A percentile compares a stretch with the other conserved stretches of the same genome.
These are phyloP conservation scores for Drosophila busckii DNA, from an alignment of 1,140 invertebrate genomes.

Conservation along the genomic window DNA sequence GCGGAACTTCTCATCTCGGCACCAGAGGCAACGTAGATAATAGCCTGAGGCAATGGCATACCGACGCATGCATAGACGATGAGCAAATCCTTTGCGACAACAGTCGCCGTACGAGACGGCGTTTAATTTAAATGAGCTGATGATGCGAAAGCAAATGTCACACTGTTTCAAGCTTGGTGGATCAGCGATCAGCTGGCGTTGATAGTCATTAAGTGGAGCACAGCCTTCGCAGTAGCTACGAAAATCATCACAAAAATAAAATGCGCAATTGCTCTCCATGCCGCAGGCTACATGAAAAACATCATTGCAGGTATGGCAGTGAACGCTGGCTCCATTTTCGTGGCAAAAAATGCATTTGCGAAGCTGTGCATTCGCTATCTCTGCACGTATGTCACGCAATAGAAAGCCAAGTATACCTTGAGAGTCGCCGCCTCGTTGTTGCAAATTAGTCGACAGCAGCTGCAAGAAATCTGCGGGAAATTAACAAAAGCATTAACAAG, in stretches of 20 bases:
- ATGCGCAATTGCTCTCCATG: conserved; percentile 13
- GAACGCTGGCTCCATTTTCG: conserved; percentile 27
- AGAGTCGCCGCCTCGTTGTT: conserved; percentile 48
- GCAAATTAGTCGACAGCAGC: conserved; percentile 55
- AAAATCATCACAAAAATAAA: conserved; percentile 35
- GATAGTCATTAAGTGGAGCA: conserved; percentile 32
- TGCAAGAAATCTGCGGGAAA: background rate
- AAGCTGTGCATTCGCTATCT: conserved; percentile 16
- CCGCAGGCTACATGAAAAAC: conserved; percentile 49
- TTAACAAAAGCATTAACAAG: background rate
- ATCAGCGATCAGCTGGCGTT: conserved; percentile 4
- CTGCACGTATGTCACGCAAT: conserved; percentile 51
- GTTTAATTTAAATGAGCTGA: conserved; percentile 8
- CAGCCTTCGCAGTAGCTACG: conserved; percentile 40
- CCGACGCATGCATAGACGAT: conserved; percentile 46
- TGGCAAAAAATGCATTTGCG: conserved; percentile 42
- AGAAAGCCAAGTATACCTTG: conserved; percentile 61
- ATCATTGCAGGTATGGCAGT: conserved; percentile 35
- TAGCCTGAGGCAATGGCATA: conserved; percentile 60
- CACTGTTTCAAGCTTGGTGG: conserved; percentile 21
- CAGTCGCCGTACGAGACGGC: conserved; percentile 42
- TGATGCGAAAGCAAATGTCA: conserved; percentile 37
- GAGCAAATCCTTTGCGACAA: conserved; percentile 54
- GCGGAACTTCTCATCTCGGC: conserved; percentile 39
- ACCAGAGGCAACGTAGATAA: conserved; percentile 67